phyloP scores from a whole-genome alignment of 2,797 vertebrate species.

The Tenualosa ilisha region DNA sequence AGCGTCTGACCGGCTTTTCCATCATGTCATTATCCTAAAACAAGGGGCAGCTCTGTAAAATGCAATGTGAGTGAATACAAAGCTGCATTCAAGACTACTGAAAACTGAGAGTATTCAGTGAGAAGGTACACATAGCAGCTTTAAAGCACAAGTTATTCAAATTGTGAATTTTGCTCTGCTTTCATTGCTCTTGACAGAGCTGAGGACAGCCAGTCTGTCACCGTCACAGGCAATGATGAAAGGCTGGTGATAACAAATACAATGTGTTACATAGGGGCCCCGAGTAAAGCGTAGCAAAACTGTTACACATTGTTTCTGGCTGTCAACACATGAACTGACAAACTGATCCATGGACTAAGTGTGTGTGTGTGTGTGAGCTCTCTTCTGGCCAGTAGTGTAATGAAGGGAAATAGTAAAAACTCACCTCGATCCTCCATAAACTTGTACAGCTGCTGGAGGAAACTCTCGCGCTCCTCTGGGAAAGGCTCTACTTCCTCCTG shows the following conservation, averaged over 20 bases:
- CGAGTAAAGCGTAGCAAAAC: too few relatives aligned
- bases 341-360: background rate
- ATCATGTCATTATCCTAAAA: too few relatives aligned
- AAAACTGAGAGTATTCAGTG: too few relatives aligned
- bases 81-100: too few relatives aligned
- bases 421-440: conserved; percentile 84
- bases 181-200: background rate
- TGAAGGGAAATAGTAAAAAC: background rate
- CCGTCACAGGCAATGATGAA: background rate
- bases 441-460: conserved; percentile 83
- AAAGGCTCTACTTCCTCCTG: conserved; percentile 82
- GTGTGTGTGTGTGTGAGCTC: background rate
- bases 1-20: too few relatives aligned
- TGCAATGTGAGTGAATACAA: too few relatives aligned
- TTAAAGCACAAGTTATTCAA: background rate
- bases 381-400: background rate
- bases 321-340: background rate
- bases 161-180: background rate
- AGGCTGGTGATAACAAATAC: background rate
- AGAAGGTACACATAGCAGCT: too few relatives aligned
- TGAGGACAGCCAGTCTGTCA: background rate
- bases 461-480: conserved; percentile 80
- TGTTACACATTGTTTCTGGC: background rate
- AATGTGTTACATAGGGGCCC: background rate
- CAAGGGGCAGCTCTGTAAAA: too few relatives aligned